Percentiles rank a stretch among this genome's conserved stretches.
Conservation (phyloP, 2,888 invertebrate species). For the Perithous albicinctus region DNA sequence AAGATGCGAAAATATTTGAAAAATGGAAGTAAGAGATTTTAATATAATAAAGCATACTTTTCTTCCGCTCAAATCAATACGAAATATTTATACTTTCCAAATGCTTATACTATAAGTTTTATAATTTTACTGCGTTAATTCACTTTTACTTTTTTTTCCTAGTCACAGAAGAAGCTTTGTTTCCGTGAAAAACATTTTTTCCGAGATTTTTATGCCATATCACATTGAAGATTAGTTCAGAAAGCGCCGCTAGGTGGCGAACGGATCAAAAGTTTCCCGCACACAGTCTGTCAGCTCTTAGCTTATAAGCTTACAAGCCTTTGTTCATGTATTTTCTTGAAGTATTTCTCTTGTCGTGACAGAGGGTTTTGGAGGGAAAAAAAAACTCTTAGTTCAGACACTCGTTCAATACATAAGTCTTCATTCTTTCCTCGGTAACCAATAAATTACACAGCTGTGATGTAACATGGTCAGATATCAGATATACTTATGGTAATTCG, state of each 20-base stretch:
- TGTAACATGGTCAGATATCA: conserved; percentile 40
- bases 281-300: neutral
- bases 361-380: neutral
- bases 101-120: too few relatives aligned
- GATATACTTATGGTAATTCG: conserved; percentile 59
- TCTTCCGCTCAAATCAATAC: too few relatives aligned
- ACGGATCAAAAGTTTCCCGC: neutral
- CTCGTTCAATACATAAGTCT: neutral
- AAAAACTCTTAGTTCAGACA: conserved; percentile 7
- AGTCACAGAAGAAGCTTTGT: too few relatives aligned
- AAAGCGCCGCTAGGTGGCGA: neutral
- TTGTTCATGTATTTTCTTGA: neutral
- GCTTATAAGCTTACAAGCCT: neutral
- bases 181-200: too few relatives aligned
- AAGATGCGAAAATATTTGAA: too few relatives aligned
- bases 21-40: too few relatives aligned
- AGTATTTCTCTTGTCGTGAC: neutral
- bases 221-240: neutral
- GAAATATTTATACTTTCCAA: too few relatives aligned
- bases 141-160: too few relatives aligned
- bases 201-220: too few relatives aligned
- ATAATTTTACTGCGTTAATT: too few relatives aligned
- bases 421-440: conserved; percentile 8
- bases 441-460: conserved; percentile 25
- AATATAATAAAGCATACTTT: too few relatives aligned